Conservation (phyloP, 2,888 invertebrate genomes). For the Digitonthophagus gazella region DNA sequence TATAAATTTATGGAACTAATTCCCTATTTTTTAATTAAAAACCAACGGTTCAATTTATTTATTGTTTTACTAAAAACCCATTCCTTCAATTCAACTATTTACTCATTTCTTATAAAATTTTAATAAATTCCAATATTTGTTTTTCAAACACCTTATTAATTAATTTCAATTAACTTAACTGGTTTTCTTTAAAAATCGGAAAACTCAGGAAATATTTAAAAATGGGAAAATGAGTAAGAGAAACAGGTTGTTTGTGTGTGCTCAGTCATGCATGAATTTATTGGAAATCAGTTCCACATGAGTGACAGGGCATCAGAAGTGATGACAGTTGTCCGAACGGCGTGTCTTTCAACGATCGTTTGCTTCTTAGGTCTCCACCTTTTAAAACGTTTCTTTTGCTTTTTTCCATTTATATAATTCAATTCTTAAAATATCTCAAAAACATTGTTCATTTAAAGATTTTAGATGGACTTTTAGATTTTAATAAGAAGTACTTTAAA, state of each 20-base stretch:
- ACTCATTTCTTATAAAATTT: too few relatives aligned
- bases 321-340: too few relatives aligned
- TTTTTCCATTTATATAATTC: background rate
- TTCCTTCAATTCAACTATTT: too few relatives aligned
- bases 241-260: constrained; percentile 33
- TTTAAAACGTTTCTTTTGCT: background rate
- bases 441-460: too few relatives aligned
- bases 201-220: background rate
- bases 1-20: too few relatives aligned
- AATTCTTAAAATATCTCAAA: background rate
- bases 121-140: too few relatives aligned
- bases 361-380: background rate
- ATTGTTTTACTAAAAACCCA: too few relatives aligned
- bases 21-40: too few relatives aligned
- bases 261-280: constrained; percentile 56
- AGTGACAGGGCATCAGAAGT: constrained; percentile 56
- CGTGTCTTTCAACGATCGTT: background rate
- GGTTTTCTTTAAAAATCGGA: background rate
- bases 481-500: too few relatives aligned
- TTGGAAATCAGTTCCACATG: constrained; percentile 68
- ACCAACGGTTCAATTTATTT: too few relatives aligned
- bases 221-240: background rate
- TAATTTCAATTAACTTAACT: background rate
- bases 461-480: too few relatives aligned
- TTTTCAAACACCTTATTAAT: too few relatives aligned